Conservation (phyloP, 2,113 vertebrate species). For the Hystrix cristata region DNA sequence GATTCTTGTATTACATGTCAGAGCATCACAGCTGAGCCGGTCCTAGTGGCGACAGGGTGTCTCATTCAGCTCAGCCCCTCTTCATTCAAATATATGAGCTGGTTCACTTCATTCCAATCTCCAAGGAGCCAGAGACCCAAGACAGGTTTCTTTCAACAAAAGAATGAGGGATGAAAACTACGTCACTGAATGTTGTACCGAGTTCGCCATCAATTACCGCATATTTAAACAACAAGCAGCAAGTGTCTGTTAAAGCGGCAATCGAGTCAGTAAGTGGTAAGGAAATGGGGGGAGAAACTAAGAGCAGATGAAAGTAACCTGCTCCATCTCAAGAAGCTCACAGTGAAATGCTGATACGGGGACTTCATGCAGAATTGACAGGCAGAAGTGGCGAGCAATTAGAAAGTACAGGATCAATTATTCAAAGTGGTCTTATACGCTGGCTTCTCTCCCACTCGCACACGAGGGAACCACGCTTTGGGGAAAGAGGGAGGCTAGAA, state of each 20-base stretch:
- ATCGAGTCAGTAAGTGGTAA: not conserved
- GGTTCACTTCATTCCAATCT: not conserved
- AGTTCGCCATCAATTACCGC: not conserved
- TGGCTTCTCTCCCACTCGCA: not conserved
- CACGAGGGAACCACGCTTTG: not conserved
- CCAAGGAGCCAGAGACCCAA: not conserved
- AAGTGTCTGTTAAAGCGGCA: not conserved
- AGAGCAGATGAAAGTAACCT: not conserved
- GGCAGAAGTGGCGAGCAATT: not conserved
- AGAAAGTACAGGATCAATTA: not conserved
- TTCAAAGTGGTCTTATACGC: not conserved
- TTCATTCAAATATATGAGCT: not conserved
- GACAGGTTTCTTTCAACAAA: not conserved
- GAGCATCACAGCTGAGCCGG: accelerated
- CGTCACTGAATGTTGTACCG: not conserved
- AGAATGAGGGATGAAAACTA: not conserved
- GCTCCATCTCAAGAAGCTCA: not conserved
- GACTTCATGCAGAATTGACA: not conserved
- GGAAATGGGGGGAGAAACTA: not conserved
- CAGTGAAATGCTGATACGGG: accelerated
- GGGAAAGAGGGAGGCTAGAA: not conserved
- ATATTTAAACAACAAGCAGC: not conserved
- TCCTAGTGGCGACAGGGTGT: accelerated
- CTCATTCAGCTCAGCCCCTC: not conserved
- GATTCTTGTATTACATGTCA: not conserved